phyloP scores from a whole-genome alignment of 2,797 vertebrate genomes.

The Leptodactylus fallax region DNA sequence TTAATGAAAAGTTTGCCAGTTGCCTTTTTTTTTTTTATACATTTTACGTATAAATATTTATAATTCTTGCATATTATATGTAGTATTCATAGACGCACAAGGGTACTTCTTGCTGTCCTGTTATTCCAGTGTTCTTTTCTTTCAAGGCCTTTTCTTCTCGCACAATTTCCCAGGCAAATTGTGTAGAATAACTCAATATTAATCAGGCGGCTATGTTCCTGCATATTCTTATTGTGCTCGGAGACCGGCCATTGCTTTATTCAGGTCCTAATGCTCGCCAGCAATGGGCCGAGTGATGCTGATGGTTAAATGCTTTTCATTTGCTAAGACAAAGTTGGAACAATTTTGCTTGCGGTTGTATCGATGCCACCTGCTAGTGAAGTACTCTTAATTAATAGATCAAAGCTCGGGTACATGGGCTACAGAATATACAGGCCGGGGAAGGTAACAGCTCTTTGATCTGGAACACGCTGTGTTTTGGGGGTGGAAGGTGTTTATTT shows the following conservation, averaged over 20 bases:
- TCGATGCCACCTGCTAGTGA: constrained; percentile 80
- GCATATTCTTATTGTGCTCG: constrained; percentile 36
- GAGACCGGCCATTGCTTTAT: constrained; percentile 41
- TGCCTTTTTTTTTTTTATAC: constrained; percentile 19
- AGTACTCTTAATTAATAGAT: constrained; percentile 82
- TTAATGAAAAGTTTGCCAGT: constrained; percentile 42
- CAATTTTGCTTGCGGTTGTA: constrained; percentile 74
- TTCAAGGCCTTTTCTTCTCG: constrained; percentile 44
- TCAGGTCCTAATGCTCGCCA: constrained; percentile 39
- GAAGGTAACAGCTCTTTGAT: constrained; percentile 80
- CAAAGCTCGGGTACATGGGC: constrained; percentile 78
- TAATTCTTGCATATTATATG: constrained; percentile 52
- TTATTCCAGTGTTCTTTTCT: constrained; percentile 28
- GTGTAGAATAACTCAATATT: constrained; percentile 56
- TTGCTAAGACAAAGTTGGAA: constrained; percentile 63
- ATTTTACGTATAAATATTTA: constrained; percentile 56
- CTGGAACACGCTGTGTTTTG: constrained; percentile 72
- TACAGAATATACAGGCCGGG: constrained; percentile 77
- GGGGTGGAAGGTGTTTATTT: background rate
- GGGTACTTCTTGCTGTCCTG: constrained; percentile 31
- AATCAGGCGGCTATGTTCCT: constrained; percentile 42
- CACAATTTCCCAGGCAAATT: constrained; percentile 56
- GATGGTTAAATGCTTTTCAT: constrained; percentile 61
- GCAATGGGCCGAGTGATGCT: constrained; percentile 34
- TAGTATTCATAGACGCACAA: constrained; percentile 11